Evolutionary conservation across 2,113 vertebrate genomes (phyloP).

Genomic region (Pungitius pungitius): DNA sequence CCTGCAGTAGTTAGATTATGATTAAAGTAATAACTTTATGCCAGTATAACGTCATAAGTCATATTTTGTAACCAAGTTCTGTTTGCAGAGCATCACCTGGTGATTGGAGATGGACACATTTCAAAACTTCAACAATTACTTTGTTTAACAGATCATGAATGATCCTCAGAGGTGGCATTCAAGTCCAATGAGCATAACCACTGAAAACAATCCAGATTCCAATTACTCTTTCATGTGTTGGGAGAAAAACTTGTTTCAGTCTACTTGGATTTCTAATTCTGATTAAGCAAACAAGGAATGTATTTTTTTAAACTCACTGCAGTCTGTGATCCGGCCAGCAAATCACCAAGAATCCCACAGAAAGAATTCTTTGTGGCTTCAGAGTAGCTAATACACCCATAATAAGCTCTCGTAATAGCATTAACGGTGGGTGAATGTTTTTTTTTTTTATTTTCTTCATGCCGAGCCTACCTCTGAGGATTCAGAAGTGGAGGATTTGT

Average conservation of each 20-base stretch:
- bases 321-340: slow-evolving; percentile 16
- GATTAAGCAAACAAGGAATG: slow-evolving; percentile 32
- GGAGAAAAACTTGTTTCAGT: slow-evolving; percentile 8
- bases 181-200: slow-evolving; percentile 4
- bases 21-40: not conserved
- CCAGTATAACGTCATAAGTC: slow-evolving; percentile 17
- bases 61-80: not conserved
- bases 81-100: slow-evolving; percentile 19
- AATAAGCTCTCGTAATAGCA: slow-evolving; percentile 34
- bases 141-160: slow-evolving; percentile 33
- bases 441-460: not conserved
- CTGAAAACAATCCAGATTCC: slow-evolving; percentile 22
- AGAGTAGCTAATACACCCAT: slow-evolving; percentile 5
- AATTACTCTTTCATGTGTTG: slow-evolving; percentile 6
- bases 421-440: slow-evolving; percentile 25
- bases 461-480: slow-evolving; percentile 83
- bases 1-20: not conserved
- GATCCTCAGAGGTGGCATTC: slow-evolving; percentile 32
- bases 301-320: slow-evolving; percentile 24
- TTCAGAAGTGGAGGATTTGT: slow-evolving; percentile 83
- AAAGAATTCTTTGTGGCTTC: slow-evolving; percentile 43
- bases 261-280: slow-evolving; percentile 28
- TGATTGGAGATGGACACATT: not conserved
- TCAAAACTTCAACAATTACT: slow-evolving; percentile 11
- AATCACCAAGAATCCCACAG: slow-evolving; percentile 28